Evolutionary conservation across 2,797 vertebrate genomes (phyloP).

Genomic region (Myioborus miniatus): DNA sequence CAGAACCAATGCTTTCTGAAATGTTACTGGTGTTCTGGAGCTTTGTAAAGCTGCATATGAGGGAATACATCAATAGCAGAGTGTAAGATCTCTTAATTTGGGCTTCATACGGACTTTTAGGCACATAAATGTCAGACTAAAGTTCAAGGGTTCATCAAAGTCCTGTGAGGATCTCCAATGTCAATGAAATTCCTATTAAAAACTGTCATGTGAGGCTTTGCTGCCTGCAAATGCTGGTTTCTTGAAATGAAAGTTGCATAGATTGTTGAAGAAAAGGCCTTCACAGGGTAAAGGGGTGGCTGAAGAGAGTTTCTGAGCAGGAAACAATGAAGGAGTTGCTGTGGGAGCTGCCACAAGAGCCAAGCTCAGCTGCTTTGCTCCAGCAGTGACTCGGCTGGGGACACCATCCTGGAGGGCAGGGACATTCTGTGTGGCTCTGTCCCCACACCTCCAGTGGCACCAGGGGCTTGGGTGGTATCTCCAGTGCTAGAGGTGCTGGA

Average conservation of each 20-base stretch:
- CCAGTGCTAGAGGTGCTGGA: background rate
- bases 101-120: slow-evolving; percentile 51
- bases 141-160: slow-evolving; percentile 48
- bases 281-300: background rate
- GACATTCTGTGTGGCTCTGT: background rate
- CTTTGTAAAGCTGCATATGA: background rate
- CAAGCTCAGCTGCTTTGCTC: background rate
- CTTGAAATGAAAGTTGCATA: background rate
- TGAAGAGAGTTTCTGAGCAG: background rate
- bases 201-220: background rate
- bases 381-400: background rate
- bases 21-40: slow-evolving; percentile 14
- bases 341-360: background rate
- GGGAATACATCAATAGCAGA: slow-evolving; percentile 25
- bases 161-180: background rate
- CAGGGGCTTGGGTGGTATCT: background rate
- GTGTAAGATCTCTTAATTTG: slow-evolving; percentile 47
- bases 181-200: slow-evolving; percentile 26
- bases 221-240: background rate
- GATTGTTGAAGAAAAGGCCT: background rate
- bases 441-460: rapidly evolving
- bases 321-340: background rate
- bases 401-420: background rate
- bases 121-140: slow-evolving; percentile 50
- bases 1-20: slow-evolving; percentile 37